A percentile compares a stretch with the other conserved stretches of the same genome.
Conservation (phyloP, 2,888 invertebrate species). For the Eudemis profundana region DNA sequence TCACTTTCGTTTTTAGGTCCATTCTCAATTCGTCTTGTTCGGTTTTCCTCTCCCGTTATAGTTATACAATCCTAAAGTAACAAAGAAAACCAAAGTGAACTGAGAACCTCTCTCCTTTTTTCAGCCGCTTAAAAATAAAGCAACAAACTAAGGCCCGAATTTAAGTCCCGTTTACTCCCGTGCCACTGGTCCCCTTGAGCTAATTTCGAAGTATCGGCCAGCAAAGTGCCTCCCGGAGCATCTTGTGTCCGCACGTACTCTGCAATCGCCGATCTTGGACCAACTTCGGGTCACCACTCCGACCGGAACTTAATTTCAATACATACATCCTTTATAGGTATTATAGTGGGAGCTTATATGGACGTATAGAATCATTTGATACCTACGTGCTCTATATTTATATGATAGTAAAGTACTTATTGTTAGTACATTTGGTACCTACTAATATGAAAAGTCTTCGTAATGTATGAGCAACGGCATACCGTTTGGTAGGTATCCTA, state of each 20-base stretch:
- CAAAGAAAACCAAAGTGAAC: no score
- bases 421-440: no score
- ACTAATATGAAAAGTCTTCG: no score
- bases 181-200: slow-evolving; percentile 54
- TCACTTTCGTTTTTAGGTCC: no score
- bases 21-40: no score
- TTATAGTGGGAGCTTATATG: slow-evolving; percentile 12
- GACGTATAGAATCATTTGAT: not conserved
- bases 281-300: slow-evolving; percentile 69
- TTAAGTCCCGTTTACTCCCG: slow-evolving; percentile 49
- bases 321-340: slow-evolving; percentile 54
- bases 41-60: no score
- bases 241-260: slow-evolving; percentile 65
- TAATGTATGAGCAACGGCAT: no score
- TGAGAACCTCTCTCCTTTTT: no score
- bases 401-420: no score
- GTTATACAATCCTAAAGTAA: no score
- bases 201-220: slow-evolving; percentile 80
- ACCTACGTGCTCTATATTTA: no score
- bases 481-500: no score
- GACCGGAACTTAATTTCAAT: slow-evolving; percentile 63
- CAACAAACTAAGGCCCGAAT: slow-evolving; percentile 8
- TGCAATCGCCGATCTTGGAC: slow-evolving; percentile 61
- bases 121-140: not conserved
- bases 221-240: slow-evolving; percentile 73